Evolutionary conservation across 2,113 vertebrate genomes (phyloP), one percentile per base, ranked within the genome.

Genomic region (Helogale parvula): DNA sequence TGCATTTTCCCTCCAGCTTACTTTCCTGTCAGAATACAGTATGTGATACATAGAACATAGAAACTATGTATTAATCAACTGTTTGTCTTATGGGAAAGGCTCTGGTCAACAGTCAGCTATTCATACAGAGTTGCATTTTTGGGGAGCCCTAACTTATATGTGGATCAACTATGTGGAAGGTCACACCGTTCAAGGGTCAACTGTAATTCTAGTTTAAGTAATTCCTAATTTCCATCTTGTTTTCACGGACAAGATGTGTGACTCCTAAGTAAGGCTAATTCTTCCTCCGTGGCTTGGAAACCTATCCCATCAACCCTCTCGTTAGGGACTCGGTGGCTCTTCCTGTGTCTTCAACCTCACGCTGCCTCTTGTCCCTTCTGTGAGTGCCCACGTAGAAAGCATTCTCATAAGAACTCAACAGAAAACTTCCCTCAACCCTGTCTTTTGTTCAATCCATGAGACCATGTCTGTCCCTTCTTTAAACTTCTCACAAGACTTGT

Each of bases 221-320:
- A 21, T 9, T 47, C 10, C 31, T 41, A 33, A 29, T 15, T 14
- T 38, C 81, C 12, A 41, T 50, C 21, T 27, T 27, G 16, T 31
- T 57, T 19, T 15, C 4, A 4, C 4, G 21, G 29, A 47, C 29
- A 47, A 52, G 65, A 19, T 2, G 31, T 23, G 10, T 5, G 16
- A 3, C 11, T 4, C 13, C 60, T 2, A 3, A 2, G 60, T 2
- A 54, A 47, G 76, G 19, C 8, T 35, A 29, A 2, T 3, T 29
- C 15, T 35, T 47, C 33, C 38, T 7, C 11, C 25, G 1, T 4
- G 12, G 41, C 54, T 74, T 15, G 0, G 27, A 54, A 31, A 6
- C 4, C 33, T 54, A 0, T 15, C 16, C 25, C 10, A 0, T 41
- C 83, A 15, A 52, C 3, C 2, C 5, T 5, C 16, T 47, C 1